Percentiles rank a stretch among this genome's conserved stretches.
Evolutionary conservation across 2,113 vertebrate genomes (phyloP).

Genomic region (Phylloscopus trochiloides): DNA sequence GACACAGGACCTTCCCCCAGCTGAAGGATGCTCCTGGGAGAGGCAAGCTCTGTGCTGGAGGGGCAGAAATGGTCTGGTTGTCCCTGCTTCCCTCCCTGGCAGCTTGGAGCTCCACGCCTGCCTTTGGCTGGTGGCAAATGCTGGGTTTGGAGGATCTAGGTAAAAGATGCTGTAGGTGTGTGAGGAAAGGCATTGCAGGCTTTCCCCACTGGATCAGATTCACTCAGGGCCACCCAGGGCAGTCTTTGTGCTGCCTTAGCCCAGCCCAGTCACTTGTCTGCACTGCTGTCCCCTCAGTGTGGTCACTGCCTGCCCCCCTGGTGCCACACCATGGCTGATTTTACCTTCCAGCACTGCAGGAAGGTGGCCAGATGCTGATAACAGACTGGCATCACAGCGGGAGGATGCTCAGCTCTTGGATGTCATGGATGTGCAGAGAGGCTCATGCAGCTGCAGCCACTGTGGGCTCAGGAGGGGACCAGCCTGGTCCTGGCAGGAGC

Average conservation of each 20-base stretch:
- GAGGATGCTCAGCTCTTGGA: neutral
- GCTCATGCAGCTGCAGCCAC: neutral
- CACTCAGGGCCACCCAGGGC: neutral
- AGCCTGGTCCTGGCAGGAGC: neutral
- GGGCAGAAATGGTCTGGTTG: neutral
- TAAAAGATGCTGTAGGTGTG: neutral
- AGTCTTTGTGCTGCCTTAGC: neutral
- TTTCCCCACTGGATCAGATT: neutral
- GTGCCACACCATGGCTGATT: neutral
- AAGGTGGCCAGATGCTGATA: neutral
- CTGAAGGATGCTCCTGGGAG: neutral
- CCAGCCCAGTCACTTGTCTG: neutral
- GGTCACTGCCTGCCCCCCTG: neutral
- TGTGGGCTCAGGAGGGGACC: neutral
- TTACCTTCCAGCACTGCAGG: neutral
- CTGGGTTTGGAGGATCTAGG: neutral
- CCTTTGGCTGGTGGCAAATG: rapidly evolving
- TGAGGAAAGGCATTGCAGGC: neutral
- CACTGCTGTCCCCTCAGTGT: neutral
- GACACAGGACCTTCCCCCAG: rapidly evolving
- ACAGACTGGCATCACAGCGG: neutral
- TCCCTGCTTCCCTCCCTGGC: too few species aligned
- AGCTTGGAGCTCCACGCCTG: neutral
- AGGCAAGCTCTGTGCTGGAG: rapidly evolving
- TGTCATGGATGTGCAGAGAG: neutral